These are phyloP conservation scores for Nicator chloris DNA, from an alignment of 2,113 vertebrate species.

Conservation along the genomic window DNA sequence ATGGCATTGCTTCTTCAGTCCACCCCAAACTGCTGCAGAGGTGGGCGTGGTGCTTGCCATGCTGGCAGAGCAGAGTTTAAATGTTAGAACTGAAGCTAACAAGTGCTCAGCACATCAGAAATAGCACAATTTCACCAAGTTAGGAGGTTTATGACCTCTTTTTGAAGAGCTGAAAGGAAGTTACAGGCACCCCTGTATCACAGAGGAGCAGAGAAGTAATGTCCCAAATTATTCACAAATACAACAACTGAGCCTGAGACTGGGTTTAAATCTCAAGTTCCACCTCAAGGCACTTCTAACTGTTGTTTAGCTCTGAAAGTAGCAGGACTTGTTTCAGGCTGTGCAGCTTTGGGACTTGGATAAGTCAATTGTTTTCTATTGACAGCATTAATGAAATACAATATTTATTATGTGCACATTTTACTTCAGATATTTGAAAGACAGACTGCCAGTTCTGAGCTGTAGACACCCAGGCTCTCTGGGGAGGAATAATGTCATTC, in stretches of 20 bases:
- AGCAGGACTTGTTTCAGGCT: not conserved
- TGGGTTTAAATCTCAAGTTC: not conserved
- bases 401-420: not conserved
- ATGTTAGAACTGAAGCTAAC: not conserved
- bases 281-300: not conserved
- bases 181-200: accelerated
- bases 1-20: not conserved
- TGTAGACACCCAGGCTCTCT: slow-evolving; percentile 36
- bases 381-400: not conserved
- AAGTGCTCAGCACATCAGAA: not conserved
- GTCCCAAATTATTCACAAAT: not conserved
- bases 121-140: not conserved
- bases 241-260: not conserved
- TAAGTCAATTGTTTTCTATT: not conserved
- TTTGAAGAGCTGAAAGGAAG: not conserved
- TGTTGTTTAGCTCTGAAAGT: not conserved
- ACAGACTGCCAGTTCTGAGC: not conserved
- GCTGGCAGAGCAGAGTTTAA: not conserved
- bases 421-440: not conserved
- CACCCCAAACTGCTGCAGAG: not conserved
- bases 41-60: not conserved
- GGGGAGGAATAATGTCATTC: slow-evolving; percentile 37
- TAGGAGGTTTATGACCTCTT: not conserved
- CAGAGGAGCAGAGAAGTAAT: not conserved
- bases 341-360: not conserved